Evolutionary conservation across 2,888 invertebrate species (phyloP).

Genomic region (Drepanosiphum platanoidis): DNA sequence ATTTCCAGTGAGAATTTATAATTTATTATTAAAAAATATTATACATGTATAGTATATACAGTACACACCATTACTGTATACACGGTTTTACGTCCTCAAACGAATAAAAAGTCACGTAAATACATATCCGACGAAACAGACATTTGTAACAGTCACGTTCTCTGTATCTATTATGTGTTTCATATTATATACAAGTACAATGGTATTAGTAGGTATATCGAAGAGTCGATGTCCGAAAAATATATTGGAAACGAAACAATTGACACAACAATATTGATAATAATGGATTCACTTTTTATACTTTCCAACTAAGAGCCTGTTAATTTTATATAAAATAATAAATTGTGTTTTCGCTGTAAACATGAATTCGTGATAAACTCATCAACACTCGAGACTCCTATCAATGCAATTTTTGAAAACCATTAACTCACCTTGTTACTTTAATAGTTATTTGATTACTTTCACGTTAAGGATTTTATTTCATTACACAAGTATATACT

Average conservation of each 20-base stretch:
- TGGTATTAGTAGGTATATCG: not conserved
- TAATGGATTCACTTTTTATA: constrained; percentile 5
- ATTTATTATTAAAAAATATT: constrained; percentile 12
- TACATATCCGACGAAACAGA: constrained; percentile 46
- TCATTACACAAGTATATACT: too few species aligned
- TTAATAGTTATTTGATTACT: too few species aligned
- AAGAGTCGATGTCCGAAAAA: not conserved
- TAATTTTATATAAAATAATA: not conserved
- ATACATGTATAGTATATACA: not conserved
- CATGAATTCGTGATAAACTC: too few species aligned
- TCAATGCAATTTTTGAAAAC: too few species aligned
- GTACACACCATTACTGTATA: not conserved
- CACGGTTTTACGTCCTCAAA: constrained; percentile 21
- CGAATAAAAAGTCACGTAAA: constrained; percentile 54
- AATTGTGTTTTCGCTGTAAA: too few species aligned
- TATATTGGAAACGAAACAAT: constrained; percentile 8
- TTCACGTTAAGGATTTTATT: too few species aligned
- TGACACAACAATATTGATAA: not conserved
- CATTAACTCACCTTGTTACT: too few species aligned
- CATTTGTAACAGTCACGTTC: constrained; percentile 60
- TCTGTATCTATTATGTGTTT: constrained; percentile 6
- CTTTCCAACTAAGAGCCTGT: not conserved
- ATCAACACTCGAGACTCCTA: too few species aligned
- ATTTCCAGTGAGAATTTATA: not conserved
- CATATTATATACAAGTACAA: too few species aligned